Evolutionary conservation across 2,113 vertebrate species (phyloP), one percentile per base, ranked within the genome.

Genomic region (Bujurquina vittata): DNA sequence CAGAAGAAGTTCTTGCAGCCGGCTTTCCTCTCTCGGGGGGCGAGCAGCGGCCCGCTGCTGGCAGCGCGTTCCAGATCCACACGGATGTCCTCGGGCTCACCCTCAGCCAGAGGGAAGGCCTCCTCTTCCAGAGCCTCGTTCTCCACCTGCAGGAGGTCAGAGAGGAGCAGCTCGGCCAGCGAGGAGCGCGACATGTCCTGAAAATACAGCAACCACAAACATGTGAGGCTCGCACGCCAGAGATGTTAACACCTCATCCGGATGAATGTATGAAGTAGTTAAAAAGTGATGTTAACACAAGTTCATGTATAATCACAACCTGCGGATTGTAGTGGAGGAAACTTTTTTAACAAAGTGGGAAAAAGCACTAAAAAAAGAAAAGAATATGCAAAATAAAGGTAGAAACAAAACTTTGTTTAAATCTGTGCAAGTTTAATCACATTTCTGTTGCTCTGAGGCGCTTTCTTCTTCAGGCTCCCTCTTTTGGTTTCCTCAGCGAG

Each of bases 1-100:
- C 98, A 99, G 97, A 99, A 99, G 97, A 99, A 99, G 92, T 99
- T 99, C 96, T 99, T 99, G 97, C 98, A 99, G 63, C 98, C 98
- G 0, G 98, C 98, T 94, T 99, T 99, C 88, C 98, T 97, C 94
- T 99, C 98, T 40, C 98, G 95, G 29, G 98, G 97, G 2, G 96
- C 96, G 87, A 99, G 94, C 60, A 97, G 95, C 0, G 97, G 96
- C 33, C 84, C 90, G 10, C 7, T 63, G 43, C 65, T 82, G 22
- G 65, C 85, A 3, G 88, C 87, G 3, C 97, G 95, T 88, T 99
- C 98, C 89, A 98, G 95, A 65, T 98, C 97, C 84, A 97, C 63
- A 57, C 95, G 96, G 88, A 97, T 94, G 43, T 97, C 97, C 1
- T 97, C 97, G 31, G 96, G 96, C 83, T 98, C 97, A 3, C 81